phyloP scores from a whole-genome alignment of 2,888 invertebrate species.

The Drosophila leonis region DNA sequence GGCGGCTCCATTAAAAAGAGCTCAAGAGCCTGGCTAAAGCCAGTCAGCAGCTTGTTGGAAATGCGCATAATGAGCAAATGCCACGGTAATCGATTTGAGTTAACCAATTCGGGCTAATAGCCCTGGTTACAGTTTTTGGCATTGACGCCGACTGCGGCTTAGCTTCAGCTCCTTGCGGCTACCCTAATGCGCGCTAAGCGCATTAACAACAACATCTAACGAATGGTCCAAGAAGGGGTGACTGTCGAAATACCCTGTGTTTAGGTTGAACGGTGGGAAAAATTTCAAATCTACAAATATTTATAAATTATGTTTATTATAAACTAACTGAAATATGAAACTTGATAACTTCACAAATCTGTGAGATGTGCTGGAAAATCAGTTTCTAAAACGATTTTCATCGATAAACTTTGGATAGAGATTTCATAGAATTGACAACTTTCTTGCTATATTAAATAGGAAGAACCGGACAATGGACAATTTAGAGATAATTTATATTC shows the following conservation, averaged over 20 bases:
- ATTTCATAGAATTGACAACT: neutral
- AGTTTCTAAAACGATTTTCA: neutral
- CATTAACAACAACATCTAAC: slow-evolving; percentile 40
- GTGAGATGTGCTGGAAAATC: neutral
- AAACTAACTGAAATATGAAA: neutral
- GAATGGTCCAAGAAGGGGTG: neutral
- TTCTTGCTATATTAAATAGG: no score
- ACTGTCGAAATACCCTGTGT: neutral
- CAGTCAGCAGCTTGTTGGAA: slow-evolving; percentile 13
- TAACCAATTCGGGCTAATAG: slow-evolving; percentile 48
- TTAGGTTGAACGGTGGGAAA: no score
- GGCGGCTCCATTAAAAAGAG: slow-evolving; percentile 40
- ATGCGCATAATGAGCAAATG: slow-evolving; percentile 47
- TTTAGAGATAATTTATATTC: no score
- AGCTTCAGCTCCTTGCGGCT: slow-evolving; percentile 19
- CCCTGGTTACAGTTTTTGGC: slow-evolving; percentile 25
- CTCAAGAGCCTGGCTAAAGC: slow-evolving; percentile 31
- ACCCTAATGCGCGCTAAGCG: slow-evolving; percentile 43
- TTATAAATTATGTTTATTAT: neutral
- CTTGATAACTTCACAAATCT: neutral
- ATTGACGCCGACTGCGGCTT: slow-evolving; percentile 17
- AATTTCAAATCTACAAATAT: neutral
- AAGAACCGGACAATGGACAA: no score
- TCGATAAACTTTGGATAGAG: neutral
- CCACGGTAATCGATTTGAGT: slow-evolving; percentile 47